Conservation (phyloP, 2,888 invertebrate genomes). For the Rhingia campestris region DNA sequence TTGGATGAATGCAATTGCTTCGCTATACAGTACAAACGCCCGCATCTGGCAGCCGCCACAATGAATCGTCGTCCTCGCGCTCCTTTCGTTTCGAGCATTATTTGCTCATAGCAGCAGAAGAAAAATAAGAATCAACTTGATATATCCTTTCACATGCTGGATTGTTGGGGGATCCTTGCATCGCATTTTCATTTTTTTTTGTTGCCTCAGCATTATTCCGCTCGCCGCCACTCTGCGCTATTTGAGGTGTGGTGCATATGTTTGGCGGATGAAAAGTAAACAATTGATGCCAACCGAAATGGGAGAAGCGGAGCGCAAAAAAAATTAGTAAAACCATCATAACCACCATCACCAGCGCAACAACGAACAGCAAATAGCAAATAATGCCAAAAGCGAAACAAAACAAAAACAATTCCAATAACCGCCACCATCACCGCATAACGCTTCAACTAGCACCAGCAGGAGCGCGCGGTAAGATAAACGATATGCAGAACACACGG, state of each 20-base stretch:
- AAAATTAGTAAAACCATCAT: constrained; percentile 64
- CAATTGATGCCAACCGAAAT: constrained; percentile 72
- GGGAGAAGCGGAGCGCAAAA: constrained; percentile 29
- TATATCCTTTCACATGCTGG: constrained; percentile 60
- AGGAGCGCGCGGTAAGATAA: constrained; percentile 52
- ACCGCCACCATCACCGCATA: constrained; percentile 55
- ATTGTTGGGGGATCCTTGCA: background rate
- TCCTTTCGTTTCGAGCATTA: constrained; percentile 62
- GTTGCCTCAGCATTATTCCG: background rate
- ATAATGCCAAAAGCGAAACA: constrained; percentile 74
- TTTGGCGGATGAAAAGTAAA: constrained; percentile 74
- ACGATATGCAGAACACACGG: constrained; percentile 66
- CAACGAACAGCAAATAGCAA: constrained; percentile 71
- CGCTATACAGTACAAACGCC: constrained; percentile 53
- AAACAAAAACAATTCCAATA: constrained; percentile 73
- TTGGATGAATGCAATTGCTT: constrained; percentile 64
- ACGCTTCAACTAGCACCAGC: constrained; percentile 43
- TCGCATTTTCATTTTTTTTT: constrained; percentile 26
- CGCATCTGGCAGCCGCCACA: constrained; percentile 70
- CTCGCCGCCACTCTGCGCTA: constrained; percentile 1
- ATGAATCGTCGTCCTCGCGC: constrained; percentile 69
- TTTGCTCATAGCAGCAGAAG: constrained; percentile 69
- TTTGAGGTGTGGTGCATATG: constrained; percentile 73
- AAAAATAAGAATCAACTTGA: constrained; percentile 72
- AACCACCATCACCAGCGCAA: constrained; percentile 56